Base-by-base conservation (phyloP, 2,888 invertebrate genomes). In the Hirudinaria manillensis region DNA sequence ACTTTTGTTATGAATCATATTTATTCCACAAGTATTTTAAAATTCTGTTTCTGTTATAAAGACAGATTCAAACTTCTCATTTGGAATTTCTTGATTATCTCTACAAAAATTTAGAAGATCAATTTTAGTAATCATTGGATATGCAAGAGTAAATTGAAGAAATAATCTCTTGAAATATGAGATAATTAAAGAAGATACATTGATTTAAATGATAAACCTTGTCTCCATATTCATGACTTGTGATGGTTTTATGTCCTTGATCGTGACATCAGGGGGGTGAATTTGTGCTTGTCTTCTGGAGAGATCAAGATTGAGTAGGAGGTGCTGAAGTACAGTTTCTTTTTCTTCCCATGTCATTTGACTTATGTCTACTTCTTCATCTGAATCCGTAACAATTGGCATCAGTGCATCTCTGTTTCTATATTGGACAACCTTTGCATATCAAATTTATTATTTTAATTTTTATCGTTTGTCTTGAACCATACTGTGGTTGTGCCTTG, bases 271-370 rank as follows among this genome's bases (percentile, higher is more conserved):
- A 7, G n/a, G 68, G 16, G 2, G 68, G 10, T 16, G 61, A 61
- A 13, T 68, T 68, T 68, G 68, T 6, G 36, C 36, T 32, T 6
- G 32, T 32, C 36, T 6, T 61, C 61, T 61, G 19, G 7, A 29
- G 29, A 29, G 10, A n/a, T 72, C 55, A 34, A 73, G 73, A 61
- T 73, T 73, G n/a, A 21, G 27, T 32, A 73, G 21, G 19, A 73
- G 45, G 19, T 27, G 34, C 24, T 34, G 24, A n/a, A 73, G 21
- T 4, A 73, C 65, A 3, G 19, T 61, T 38, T 73, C 73, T 38
- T 73, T 73, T n/a, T 73, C 65, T 29, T 34, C 36, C 73, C 73
- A 73, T 13, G 34, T 73, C 65, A 73, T 61, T n/a, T 36, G n/a
- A 24, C 24, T 51, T 27, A 70, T n/a, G 71, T 51, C 51, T 3